A percentile compares a stretch with the other conserved stretches of the same genome.
phyloP scores from a whole-genome alignment of 2,113 vertebrate genomes.

The Cyanoramphus novaezelandiae region DNA sequence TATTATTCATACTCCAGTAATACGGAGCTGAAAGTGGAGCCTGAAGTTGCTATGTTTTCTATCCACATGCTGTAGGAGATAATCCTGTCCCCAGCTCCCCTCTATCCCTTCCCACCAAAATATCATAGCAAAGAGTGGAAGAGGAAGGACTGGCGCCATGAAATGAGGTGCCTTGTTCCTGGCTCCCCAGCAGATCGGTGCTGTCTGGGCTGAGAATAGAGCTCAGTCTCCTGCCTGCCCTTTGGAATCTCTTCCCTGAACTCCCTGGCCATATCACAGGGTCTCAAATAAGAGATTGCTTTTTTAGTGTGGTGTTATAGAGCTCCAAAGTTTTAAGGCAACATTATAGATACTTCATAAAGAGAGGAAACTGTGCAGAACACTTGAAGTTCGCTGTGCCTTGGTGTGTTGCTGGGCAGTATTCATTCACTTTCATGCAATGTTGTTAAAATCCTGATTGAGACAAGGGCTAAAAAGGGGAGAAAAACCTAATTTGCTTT shows the following conservation, averaged over 20 bases:
- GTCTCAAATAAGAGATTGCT: not conserved
- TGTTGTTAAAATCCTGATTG: not conserved
- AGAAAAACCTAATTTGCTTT: not conserved
- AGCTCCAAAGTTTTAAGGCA: not conserved
- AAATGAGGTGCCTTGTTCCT: not conserved
- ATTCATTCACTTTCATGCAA: not conserved
- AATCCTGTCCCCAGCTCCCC: not conserved
- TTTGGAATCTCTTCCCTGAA: not conserved
- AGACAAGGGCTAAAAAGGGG: not conserved
- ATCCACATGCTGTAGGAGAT: not conserved
- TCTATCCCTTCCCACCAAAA: not conserved
- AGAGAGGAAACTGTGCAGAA: not conserved
- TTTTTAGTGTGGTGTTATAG: not conserved
- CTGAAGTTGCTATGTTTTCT: not conserved
- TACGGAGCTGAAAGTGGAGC: not conserved
- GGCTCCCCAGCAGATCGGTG: not conserved
- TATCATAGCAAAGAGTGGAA: not conserved
- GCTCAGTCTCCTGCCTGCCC: not conserved
- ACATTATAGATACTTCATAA: not conserved
- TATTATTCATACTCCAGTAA: not conserved
- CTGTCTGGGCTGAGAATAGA: not conserved
- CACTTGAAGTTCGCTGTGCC: not conserved
- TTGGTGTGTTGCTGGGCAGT: not conserved
- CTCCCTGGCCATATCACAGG: not conserved
- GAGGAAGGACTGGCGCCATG: fast-evolving